Evolutionary conservation across 2,113 vertebrate species (phyloP).

Genomic region (Acrocephalus arundinaceus): DNA sequence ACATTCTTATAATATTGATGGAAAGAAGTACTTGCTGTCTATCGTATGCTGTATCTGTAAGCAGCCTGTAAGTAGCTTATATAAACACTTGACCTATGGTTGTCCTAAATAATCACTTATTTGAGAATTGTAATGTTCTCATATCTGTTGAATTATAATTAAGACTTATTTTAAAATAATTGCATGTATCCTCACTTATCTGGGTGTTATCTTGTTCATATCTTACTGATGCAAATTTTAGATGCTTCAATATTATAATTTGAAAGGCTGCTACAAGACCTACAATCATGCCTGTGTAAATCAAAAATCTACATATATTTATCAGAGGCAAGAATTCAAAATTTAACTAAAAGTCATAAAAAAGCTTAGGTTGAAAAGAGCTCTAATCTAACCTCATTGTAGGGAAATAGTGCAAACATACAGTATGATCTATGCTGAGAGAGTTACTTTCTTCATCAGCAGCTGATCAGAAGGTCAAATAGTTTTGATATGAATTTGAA

Average conservation of each 20-base stretch:
- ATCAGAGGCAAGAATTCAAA: background rate
- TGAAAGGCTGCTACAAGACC: background rate
- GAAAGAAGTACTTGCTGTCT: background rate
- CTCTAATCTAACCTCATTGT: background rate
- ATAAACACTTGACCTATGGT: background rate
- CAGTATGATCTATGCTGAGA: background rate
- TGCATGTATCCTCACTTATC: background rate
- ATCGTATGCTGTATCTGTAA: background rate
- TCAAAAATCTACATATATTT: background rate
- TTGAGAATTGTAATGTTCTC: background rate
- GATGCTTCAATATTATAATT: background rate
- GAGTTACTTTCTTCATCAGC: background rate
- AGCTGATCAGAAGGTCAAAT: background rate
- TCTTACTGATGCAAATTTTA: background rate
- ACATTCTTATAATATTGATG: background rate
- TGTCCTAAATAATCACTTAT: background rate
- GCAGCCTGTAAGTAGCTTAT: background rate
- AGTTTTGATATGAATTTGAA: background rate
- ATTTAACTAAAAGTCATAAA: background rate
- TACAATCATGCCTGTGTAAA: background rate
- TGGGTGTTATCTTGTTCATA: background rate
- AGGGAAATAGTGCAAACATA: background rate
- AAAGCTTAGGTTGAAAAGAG: background rate
- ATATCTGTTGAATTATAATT: background rate
- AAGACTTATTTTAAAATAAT: background rate